phyloP scores from a whole-genome alignment of 1,140 invertebrate species.

The Anastrepha obliqua region DNA sequence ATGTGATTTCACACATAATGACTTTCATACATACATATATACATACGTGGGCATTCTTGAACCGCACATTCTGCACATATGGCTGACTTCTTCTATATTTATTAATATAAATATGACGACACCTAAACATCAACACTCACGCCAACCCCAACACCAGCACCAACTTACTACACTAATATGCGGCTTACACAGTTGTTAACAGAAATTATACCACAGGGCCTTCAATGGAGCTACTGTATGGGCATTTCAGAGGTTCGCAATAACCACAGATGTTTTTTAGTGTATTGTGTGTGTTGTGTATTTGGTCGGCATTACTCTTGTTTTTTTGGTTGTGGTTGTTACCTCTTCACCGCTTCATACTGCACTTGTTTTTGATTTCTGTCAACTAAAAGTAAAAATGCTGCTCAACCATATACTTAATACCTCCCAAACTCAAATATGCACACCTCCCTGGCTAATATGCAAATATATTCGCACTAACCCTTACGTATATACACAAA shows the following conservation, averaged over 20 bases:
- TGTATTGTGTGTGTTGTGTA: neutral
- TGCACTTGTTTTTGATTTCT: neutral
- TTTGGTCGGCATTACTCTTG: neutral
- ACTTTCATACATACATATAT: too few species aligned
- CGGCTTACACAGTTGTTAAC: neutral
- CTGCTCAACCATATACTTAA: neutral
- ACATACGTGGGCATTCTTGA: neutral
- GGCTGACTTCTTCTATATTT: neutral
- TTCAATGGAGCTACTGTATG: neutral
- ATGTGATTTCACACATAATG: neutral
- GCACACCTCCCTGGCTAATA: neutral
- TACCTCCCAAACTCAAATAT: neutral
- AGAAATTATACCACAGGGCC: neutral
- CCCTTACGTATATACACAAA: neutral
- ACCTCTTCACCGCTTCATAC: too few species aligned
- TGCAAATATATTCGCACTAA: neutral
- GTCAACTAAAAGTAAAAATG: neutral
- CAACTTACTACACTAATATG: constrained; percentile 34
- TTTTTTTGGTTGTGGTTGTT: too few species aligned
- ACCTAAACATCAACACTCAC: too few species aligned
- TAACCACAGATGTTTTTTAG: constrained; percentile 18
- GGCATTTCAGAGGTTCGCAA: neutral
- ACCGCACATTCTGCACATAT: neutral
- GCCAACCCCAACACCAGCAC: neutral
- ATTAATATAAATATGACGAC: neutral